A percentile compares a stretch with the other conserved stretches of the same genome.
These are phyloP conservation scores for Argopecten irradians DNA, from an alignment of 1,140 invertebrate genomes.

Conservation along the genomic window DNA sequence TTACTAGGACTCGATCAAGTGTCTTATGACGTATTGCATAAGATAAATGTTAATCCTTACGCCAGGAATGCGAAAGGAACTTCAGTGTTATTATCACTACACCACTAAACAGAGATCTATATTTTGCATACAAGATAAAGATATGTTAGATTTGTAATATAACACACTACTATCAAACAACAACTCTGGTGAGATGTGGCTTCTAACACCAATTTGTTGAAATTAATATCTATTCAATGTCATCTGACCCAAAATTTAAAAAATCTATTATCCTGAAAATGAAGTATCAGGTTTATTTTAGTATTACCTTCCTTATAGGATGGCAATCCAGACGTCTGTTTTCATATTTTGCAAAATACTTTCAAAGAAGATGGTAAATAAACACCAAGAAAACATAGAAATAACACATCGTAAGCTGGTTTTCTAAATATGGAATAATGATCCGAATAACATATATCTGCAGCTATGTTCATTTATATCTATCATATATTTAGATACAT, in stretches of 20 bases:
- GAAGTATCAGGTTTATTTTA: no score
- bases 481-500: neutral
- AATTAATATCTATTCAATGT: no score
- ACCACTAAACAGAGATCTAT: neutral
- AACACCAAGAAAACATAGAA: neutral
- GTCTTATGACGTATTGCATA: neutral
- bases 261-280: no score
- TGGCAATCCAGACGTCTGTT: neutral
- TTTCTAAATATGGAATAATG: neutral
- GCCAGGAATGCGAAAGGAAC: neutral
- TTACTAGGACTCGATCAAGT: neutral
- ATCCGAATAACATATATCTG: conserved; percentile 3
- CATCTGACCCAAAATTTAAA: no score
- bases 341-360: neutral
- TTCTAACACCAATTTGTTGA: no score
- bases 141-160: no score
- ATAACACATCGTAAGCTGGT: neutral
- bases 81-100: neutral
- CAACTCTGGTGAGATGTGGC: no score
- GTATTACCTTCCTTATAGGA: no score
- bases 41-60: neutral
- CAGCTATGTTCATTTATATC: neutral
- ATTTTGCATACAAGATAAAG: no score
- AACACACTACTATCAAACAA: no score
- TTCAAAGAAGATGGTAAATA: no score